phyloP scores from a whole-genome alignment of 2,888 invertebrate species.

The Meteorus colon region DNA sequence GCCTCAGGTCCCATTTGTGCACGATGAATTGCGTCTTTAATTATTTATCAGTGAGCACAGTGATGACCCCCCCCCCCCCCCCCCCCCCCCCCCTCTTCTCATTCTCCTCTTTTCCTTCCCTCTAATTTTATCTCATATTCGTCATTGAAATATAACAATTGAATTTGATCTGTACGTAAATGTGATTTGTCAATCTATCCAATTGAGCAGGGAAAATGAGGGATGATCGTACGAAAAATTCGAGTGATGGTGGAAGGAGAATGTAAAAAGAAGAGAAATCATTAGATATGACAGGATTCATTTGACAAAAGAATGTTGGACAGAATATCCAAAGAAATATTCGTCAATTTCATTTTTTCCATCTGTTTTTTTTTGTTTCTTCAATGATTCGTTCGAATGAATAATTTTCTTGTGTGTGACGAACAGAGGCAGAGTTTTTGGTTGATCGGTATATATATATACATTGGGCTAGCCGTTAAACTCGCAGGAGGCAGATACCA shows the following conservation, averaged over 20 bases:
- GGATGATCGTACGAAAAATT: no score
- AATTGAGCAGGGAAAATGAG: not conserved
- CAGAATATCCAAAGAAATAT: not conserved
- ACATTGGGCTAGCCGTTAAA: constrained; percentile 41
- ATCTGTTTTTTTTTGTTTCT: not conserved
- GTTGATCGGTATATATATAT: constrained; percentile 35
- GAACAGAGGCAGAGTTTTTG: constrained; percentile 41
- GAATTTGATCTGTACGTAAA: not conserved
- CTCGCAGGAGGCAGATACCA: constrained; percentile 32
- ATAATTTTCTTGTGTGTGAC: constrained; percentile 29
- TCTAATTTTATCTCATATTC: constrained; percentile 17
- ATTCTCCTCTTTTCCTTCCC: not conserved
- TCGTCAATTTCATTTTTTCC: not conserved
- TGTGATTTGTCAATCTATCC: not conserved
- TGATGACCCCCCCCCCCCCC: constrained; percentile 29
- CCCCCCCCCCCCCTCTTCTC: not conserved
- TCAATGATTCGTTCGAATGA: constrained; percentile 32
- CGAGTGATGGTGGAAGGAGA: no score
- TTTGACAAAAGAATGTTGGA: not conserved
- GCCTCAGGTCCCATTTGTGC: constrained; percentile 29
- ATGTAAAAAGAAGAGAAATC: no score
- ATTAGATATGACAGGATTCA: no score
- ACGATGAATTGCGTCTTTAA: constrained; percentile 30
- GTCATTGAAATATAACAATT: constrained; percentile 14
- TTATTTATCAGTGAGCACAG: constrained; percentile 35